Base-by-base conservation (phyloP, 1,140 invertebrate genomes). In the Drosophila obscura region DNA sequence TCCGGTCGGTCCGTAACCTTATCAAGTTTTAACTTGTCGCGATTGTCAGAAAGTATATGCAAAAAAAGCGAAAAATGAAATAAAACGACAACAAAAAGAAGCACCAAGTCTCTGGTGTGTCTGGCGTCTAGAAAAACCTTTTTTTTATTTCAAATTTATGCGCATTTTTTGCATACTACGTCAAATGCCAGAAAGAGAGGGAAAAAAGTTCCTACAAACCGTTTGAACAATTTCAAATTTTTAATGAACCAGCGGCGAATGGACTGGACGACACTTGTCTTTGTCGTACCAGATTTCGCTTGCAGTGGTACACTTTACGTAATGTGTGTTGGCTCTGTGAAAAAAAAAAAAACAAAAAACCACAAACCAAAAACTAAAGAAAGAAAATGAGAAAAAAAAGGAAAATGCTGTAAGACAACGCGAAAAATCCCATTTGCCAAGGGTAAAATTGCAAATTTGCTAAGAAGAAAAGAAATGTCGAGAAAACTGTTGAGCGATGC, bases 1-100 rank as follows among this genome's bases (percentile, higher is more conserved):
- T 84, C 77, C 80, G 81, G 81, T 74, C 61, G 60, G 26, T n/a
- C 19, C 22, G 53, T 59, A 68, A 58, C 35, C 63, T 65, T 75
- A 77, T 77, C 72, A 31, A 61, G 60, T 75, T 71, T 57, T 60
- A 55, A 41, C 77, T 73, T 82, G 60, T 76, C 71, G 82, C 63
- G 83, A 51, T 41, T 65, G 58, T 65, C 48, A 50, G 60, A 28
- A 64, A 80, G 58, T 65, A 64, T 63, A 64, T 74, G 52, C 49
- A 58, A 28, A 63, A 44, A 57, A 62, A 56, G 13, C 46, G 16
- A n/a, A 44, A 62, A 58, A 44, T 44, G 39, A 68, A 31, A 64
- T 51, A 26, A 59, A 26, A 59, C 6, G 7, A 60, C 6, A 63
- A 11, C 28, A 62, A 51, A 66, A 48, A 59, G 35, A 65, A 51